Conservation (phyloP, 2,888 invertebrate species). For the Strigamia crassipes region DNA sequence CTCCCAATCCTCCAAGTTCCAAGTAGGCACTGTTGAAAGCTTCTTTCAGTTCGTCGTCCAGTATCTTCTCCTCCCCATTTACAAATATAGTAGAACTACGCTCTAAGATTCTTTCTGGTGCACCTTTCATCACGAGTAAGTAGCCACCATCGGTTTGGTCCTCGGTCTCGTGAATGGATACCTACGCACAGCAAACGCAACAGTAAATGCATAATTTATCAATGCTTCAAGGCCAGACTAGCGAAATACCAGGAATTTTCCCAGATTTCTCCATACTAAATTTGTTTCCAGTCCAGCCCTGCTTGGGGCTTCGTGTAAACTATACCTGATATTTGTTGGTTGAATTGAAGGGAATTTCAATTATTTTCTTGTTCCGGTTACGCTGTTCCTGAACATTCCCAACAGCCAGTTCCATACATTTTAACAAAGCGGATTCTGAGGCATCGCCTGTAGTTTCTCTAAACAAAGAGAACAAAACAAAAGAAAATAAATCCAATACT, state of each 20-base stretch:
- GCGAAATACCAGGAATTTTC: no score
- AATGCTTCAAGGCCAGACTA: no score
- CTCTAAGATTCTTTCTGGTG: conserved; percentile 63
- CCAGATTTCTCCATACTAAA: no score
- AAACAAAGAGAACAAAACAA: no score
- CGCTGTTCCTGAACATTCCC: neutral
- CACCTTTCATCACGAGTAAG: conserved; percentile 63
- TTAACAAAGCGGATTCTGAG: conserved; percentile 59
- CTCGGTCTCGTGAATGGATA: neutral
- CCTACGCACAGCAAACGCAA: neutral
- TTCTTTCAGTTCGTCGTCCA: conserved; percentile 58
- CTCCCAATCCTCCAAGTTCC: conserved; percentile 53
- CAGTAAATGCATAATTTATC: no score
- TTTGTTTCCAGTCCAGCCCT: no score
- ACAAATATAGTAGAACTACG: conserved; percentile 58
- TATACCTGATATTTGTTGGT: conserved; percentile 59
- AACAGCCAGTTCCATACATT: conserved; percentile 57
- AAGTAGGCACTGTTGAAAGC: conserved; percentile 58
- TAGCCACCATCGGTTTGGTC: conserved; percentile 51
- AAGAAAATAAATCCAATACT: no score
- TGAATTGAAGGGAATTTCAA: conserved; percentile 60
- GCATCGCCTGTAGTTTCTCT: conserved; percentile 63
- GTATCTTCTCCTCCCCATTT: conserved; percentile 57
- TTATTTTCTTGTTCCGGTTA: conserved; percentile 54
- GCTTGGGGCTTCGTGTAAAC: no score